phyloP scores from a whole-genome alignment of 2,888 invertebrate genomes.

The Lasioglossum oenotherae region DNA sequence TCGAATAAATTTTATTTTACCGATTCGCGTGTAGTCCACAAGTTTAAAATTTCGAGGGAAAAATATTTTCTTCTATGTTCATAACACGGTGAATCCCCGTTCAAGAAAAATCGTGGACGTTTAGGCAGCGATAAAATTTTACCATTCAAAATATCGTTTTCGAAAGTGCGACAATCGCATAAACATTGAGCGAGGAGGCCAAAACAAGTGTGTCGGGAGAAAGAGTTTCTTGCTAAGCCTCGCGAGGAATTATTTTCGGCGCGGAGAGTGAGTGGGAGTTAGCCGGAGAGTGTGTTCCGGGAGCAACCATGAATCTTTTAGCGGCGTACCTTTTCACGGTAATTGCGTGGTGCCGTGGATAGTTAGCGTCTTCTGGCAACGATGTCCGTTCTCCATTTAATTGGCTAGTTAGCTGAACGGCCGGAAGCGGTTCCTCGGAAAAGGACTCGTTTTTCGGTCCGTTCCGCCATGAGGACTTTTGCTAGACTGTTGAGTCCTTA shows the following conservation, averaged over 20 bases:
- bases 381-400: constrained; percentile 69
- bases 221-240: constrained; percentile 14
- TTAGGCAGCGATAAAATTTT: not conserved
- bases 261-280: constrained; percentile 21
- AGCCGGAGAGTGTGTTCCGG: constrained; percentile 23
- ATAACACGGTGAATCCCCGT: not conserved
- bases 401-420: constrained; percentile 70
- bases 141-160: not conserved
- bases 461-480: not conserved
- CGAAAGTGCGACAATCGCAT: not conserved
- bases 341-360: constrained; percentile 75
- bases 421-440: constrained; percentile 41
- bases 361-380: constrained; percentile 72
- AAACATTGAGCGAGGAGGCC: not conserved
- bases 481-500: not conserved
- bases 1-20: not conserved
- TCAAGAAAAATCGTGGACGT: not conserved
- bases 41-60: not conserved
- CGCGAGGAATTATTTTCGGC: constrained; percentile 64
- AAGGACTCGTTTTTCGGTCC: constrained; percentile 29
- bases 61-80: not conserved
- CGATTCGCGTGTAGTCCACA: not conserved
- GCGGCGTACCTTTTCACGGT: constrained; percentile 74
- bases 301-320: constrained; percentile 77
- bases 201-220: not conserved